Evolutionary conservation across 2,797 vertebrate genomes (phyloP), one percentile per base, ranked within the genome.

Genomic region (Cynopterus sphinx): DNA sequence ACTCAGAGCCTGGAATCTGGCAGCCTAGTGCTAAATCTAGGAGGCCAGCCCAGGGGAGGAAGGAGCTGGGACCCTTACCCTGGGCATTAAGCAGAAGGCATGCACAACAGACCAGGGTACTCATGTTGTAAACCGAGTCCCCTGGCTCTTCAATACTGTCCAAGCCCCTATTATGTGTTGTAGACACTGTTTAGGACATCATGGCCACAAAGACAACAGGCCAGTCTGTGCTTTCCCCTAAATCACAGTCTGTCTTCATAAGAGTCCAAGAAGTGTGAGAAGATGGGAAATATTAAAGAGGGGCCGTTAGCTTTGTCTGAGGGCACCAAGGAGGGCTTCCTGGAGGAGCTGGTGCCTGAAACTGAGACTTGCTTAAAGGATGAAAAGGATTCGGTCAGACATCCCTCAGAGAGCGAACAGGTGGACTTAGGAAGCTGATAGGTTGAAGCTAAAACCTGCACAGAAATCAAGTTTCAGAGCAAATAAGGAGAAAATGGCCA

Each of bases 1-100:
- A 92, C 97, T 96, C 77, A 7, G 0, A 96, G 95, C 79, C 95
- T 97, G 78, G 88, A 77, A 95, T 86, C 82, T 95, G 93, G 77
- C 65, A n/a, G 94, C 55, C 82, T 70, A 22, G 41, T 55, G 53
- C 85, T 41, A 31, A 67, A 5, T 67, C 85, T 82, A 36, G 41
- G 77, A 90, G 87, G 16, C 55, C 49, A 46, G 92, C 71, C 82
- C 39, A 8, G 73, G 59, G 79, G 33, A 87, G 51, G 73, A 36
- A 43, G 53, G 81, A 59, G 28, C 28, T 3, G 71, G 61, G 26
- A 24, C 33, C 75, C 21, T 57, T 55, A 8, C 70, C 41, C 91
- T 55, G 13, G 41, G 26, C 2, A 26, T 55, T 16, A 41, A 24
- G n/a, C 68, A 78, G 71, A 53, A 87, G 77, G 70, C 26, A 36